phyloP scores from a whole-genome alignment of 1,140 invertebrate species.

The Anthonomus grandis region DNA sequence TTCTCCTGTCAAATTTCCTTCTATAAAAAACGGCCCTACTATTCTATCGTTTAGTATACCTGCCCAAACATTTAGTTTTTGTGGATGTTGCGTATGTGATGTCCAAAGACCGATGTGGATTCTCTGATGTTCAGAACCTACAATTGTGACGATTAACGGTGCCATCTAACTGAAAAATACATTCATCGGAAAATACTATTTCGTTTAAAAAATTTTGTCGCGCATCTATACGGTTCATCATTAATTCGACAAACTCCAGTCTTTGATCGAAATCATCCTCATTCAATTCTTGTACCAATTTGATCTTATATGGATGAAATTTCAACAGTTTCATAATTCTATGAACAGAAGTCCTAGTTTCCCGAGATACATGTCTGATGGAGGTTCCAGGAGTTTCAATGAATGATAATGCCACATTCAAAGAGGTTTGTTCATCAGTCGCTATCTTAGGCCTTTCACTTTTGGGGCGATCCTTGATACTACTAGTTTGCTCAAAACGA shows the following conservation, averaged over 20 bases:
- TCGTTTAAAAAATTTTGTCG: not conserved
- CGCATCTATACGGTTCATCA: not conserved
- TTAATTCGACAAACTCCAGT: not conserved
- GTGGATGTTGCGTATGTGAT: not conserved
- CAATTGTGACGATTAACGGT: not conserved
- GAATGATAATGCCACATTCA: too few relatives aligned
- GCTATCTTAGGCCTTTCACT: too few relatives aligned
- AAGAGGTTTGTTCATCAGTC: too few relatives aligned
- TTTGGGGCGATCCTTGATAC: too few relatives aligned
- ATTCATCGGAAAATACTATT: slow-evolving; percentile 3
- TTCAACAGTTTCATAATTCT: not conserved
- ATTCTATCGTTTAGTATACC: not conserved
- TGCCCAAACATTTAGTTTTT: not conserved
- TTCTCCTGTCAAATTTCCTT: not conserved
- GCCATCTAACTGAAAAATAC: not conserved
- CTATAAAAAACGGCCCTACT: slow-evolving; percentile 1
- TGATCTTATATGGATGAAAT: not conserved
- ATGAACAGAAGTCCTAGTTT: not conserved
- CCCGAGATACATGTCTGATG: too few relatives aligned
- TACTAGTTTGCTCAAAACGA: too few relatives aligned
- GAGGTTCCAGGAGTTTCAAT: too few relatives aligned
- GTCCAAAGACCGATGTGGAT: not conserved
- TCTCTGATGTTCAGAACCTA: not conserved
- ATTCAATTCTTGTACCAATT: slow-evolving; percentile 5
- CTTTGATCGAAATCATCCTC: slow-evolving; percentile 1